Evolutionary conservation across 2,888 invertebrate genomes (phyloP), one percentile per base, ranked within the genome.

Genomic region (Arenicola marina): DNA sequence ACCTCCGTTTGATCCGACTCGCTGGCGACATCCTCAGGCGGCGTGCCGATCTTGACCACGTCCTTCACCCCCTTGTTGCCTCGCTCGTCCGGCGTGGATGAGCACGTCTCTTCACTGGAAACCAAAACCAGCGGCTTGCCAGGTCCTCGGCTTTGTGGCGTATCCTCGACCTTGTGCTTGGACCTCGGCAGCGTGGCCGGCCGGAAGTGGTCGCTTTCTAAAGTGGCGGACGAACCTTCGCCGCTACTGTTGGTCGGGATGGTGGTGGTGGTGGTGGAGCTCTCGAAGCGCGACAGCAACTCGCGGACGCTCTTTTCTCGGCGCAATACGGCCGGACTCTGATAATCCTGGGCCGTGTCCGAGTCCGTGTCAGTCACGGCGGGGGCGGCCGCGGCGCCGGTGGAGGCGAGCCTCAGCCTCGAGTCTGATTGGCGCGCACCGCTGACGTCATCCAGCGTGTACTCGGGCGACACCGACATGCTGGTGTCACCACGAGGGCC

Each of bases 271-370:
- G 29, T 29, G 7, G 53, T 28, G 29, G 31, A 31, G 32, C 53
- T 53, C 24, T 53, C 53, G 24, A 53, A 53, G 28, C 24, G 7
- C 15, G 53, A 53, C 24, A 53, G 15, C 31, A 53, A 24, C 32
- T 53, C 53, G 15, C 33, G 29, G 11, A 53, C 53, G 33, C 53
- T 53, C 24, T 53, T 28, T 32, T 53, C 32, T 24, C 53, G 29
- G 7, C n/a, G 24, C 15, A 48, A 24, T 53, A 31, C 33, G 7
- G 29, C 11, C 11, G 7, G 7, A 53, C 4, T 7, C 24, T 32
- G 28, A 29, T 31, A 11, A 4, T 4, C 15, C 31, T 24, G 11
- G 29, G 24, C 31, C 7, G 53, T 15, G 11, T 29, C 15, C 15
- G 31, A 4, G 4, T 11, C 11, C 24, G 48, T 48, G 7, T 7